Conservation (phyloP, 2,888 invertebrate genomes). For the Fragum fragum region DNA sequence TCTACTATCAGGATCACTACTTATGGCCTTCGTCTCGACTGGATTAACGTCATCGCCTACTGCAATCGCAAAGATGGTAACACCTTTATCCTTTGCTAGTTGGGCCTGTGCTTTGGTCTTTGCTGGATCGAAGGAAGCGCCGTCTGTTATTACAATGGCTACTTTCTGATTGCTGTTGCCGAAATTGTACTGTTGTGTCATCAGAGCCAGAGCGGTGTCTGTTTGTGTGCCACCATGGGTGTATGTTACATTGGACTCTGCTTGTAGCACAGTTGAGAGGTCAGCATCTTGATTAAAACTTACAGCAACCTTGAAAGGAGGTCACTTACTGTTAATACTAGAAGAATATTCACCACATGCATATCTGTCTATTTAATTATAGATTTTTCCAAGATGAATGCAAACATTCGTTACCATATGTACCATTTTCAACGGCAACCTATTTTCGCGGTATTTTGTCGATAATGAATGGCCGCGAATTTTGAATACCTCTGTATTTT, state of each 20-base stretch:
- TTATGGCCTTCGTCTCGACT: slow-evolving; percentile 51
- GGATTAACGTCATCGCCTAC: slow-evolving; percentile 65
- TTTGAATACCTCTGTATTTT: too few species aligned
- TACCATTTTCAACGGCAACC: too few species aligned
- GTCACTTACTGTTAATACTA: too few species aligned
- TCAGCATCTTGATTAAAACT: slow-evolving; percentile 10
- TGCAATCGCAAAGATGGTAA: slow-evolving; percentile 55
- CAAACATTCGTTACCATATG: too few species aligned
- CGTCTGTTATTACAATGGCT: slow-evolving; percentile 61
- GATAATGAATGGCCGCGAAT: too few species aligned
- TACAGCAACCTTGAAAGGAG: slow-evolving; percentile 20
- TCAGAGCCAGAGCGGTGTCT: slow-evolving; percentile 53
- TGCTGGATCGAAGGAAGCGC: slow-evolving; percentile 51
- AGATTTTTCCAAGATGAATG: too few species aligned
- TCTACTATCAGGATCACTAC: slow-evolving; percentile 58
- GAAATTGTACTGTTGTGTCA: slow-evolving; percentile 42
- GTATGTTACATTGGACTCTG: slow-evolving; percentile 50
- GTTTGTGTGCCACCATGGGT: slow-evolving; percentile 62
- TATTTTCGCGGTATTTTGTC: too few species aligned
- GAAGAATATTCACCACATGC: too few species aligned
- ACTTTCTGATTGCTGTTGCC: slow-evolving; percentile 50
- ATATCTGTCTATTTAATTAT: too few species aligned
- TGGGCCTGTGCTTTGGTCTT: slow-evolving; percentile 47
- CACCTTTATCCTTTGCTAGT: slow-evolving; percentile 49
- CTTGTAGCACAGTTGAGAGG: slow-evolving; percentile 23